These are phyloP conservation scores for Redunca redunca DNA, from an alignment of 2,113 vertebrate species.

Conservation along the genomic window DNA sequence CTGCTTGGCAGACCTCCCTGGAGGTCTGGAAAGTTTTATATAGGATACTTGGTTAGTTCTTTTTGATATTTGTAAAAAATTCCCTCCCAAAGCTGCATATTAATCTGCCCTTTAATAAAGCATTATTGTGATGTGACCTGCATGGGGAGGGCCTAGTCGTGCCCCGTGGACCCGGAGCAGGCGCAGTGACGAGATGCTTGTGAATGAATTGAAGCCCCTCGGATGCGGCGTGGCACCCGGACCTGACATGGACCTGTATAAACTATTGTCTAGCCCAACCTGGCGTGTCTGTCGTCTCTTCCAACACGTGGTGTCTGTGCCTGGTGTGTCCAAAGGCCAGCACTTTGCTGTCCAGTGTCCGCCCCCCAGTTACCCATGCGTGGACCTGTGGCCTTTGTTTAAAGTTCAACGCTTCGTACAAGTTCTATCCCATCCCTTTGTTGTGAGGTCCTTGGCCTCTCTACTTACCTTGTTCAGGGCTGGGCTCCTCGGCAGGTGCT, in stretches of 20 bases:
- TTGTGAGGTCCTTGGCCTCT: not conserved
- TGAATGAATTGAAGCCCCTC: constrained; percentile 36
- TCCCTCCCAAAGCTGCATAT: constrained; percentile 45
- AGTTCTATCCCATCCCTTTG: not conserved
- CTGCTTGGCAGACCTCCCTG: constrained; percentile 66
- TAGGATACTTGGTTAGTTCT: constrained; percentile 36
- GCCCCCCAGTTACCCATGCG: fast-evolving
- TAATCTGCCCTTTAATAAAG: constrained; percentile 80
- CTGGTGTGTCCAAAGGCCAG: not conserved
- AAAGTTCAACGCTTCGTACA: not conserved
- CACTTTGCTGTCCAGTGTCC: fast-evolving
- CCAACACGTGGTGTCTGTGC: not conserved
- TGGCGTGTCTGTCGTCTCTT: constrained; percentile 64
- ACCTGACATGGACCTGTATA: constrained; percentile 66
- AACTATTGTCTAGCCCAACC: constrained; percentile 52
- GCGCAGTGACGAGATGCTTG: not conserved
- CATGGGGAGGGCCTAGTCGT: constrained; percentile 36
- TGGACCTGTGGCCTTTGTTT: not conserved
- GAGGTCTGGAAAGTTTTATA: constrained; percentile 65
- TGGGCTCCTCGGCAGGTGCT: not conserved
- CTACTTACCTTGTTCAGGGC: not conserved
- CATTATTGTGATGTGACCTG: constrained; percentile 77
- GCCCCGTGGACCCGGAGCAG: not conserved
- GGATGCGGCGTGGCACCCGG: not conserved
- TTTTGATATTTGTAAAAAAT: constrained; percentile 30